phyloP scores from a whole-genome alignment of 2,113 vertebrate species.

The Gopherus evgoodei region DNA sequence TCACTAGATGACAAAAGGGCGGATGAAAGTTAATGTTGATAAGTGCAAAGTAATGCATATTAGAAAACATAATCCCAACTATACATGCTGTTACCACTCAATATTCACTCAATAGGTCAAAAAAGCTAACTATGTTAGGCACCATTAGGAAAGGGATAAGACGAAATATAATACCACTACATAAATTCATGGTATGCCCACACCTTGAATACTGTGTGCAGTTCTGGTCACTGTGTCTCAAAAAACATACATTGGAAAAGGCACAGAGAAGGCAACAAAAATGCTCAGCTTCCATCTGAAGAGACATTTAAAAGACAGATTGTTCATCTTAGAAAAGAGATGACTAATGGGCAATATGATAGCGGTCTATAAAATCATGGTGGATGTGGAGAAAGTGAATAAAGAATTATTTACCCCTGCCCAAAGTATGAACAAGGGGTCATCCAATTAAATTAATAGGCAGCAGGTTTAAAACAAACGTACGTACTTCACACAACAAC shows the following conservation, averaged over 20 bases:
- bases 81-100: background rate
- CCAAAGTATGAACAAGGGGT: background rate
- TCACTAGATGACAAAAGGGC: background rate
- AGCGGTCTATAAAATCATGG: background rate
- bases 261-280: background rate
- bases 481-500: background rate
- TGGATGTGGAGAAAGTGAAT: background rate
- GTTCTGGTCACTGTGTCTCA: background rate
- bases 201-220: background rate
- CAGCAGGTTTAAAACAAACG: background rate
- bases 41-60: background rate
- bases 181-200: background rate
- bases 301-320: background rate
- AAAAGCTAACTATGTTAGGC: background rate
- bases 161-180: background rate
- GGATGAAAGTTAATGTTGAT: background rate
- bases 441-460: background rate
- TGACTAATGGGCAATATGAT: background rate
- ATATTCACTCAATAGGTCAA: background rate
- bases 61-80: background rate
- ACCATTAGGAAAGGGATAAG: background rate
- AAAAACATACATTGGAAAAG: background rate
- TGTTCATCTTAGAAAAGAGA: background rate
- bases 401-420: background rate
- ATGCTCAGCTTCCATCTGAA: background rate